Evolutionary conservation across 1,140 invertebrate genomes (phyloP).

Genomic region (Leptinotarsa texana): DNA sequence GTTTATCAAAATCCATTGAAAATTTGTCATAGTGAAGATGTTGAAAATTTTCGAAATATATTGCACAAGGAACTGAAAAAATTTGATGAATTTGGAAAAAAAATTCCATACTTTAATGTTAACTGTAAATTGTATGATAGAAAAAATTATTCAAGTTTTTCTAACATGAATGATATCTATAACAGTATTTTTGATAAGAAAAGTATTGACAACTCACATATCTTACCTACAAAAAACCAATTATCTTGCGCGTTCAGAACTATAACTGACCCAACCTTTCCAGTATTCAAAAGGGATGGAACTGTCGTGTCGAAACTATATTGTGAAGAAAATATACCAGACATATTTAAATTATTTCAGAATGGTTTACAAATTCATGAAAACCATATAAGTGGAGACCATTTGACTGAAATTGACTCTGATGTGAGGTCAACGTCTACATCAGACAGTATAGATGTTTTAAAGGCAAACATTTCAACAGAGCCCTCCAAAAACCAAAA

Average conservation of each 20-base stretch:
- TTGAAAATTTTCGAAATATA: background rate
- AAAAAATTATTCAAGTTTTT: constrained; percentile 19
- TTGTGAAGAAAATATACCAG: constrained; percentile 70
- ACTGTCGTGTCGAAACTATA: constrained; percentile 71
- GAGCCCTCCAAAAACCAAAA: constrained; percentile 31
- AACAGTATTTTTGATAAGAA: constrained; percentile 40
- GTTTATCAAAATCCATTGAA: constrained; percentile 71
- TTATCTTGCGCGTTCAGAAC: constrained; percentile 60
- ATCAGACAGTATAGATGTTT: constrained; percentile 47
- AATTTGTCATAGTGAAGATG: constrained; percentile 61
- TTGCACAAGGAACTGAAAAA: background rate
- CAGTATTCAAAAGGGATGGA: constrained; percentile 73
- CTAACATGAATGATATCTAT: constrained; percentile 14
- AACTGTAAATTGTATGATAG: background rate
- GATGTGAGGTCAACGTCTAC: constrained; percentile 39
- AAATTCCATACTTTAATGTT: background rate
- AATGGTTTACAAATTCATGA: constrained; percentile 22
- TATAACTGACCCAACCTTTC: constrained; percentile 77
- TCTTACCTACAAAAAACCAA: constrained; percentile 9
- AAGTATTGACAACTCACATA: constrained; percentile 20
- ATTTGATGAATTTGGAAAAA: background rate
- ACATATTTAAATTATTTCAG: constrained; percentile 59
- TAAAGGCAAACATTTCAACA: constrained; percentile 38
- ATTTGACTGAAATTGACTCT: background rate
- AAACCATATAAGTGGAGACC: background rate